Evolutionary conservation across 2,888 invertebrate genomes (phyloP).

Genomic region (Galerucella nymphaeae): DNA sequence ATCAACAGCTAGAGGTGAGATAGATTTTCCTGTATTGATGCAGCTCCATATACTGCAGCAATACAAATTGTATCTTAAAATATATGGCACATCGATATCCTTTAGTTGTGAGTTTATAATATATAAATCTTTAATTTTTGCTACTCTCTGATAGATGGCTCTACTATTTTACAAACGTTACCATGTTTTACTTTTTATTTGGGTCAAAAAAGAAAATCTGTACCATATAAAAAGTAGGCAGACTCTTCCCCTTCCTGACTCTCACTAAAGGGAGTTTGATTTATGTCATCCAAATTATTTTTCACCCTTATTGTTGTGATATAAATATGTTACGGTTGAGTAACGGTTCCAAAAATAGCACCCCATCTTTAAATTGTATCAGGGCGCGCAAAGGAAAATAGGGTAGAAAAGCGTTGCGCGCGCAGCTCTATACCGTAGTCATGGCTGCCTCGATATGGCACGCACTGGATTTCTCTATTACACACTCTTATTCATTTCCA

Average conservation of each 20-base stretch:
- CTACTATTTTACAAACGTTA: too few relatives aligned
- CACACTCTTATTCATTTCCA: slow-evolving; percentile 42
- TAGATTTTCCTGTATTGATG: not conserved
- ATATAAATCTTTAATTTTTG: too few relatives aligned
- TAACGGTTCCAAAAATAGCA: slow-evolving; percentile 22
- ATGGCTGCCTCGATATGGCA: slow-evolving; percentile 49
- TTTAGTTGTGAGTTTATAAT: too few relatives aligned
- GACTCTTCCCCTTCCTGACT: too few relatives aligned
- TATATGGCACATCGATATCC: too few relatives aligned
- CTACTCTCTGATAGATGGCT: too few relatives aligned
- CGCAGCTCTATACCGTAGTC: slow-evolving; percentile 42
- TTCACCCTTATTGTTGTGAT: not conserved
- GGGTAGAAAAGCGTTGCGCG: slow-evolving; percentile 27
- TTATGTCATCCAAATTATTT: slow-evolving; percentile 10
- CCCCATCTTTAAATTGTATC: slow-evolving; percentile 24
- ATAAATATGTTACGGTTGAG: not conserved
- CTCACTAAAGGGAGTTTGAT: not conserved
- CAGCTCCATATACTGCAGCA: not conserved
- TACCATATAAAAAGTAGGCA: not conserved
- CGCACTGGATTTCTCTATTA: slow-evolving; percentile 41
- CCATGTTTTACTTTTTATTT: too few relatives aligned
- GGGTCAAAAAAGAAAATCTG: not conserved
- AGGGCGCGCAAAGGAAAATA: slow-evolving; percentile 40
- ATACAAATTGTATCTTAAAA: not conserved
- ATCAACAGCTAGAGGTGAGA: slow-evolving; percentile 22